Conservation (phyloP, 2,888 invertebrate species). For the Caradrina kadenii region DNA sequence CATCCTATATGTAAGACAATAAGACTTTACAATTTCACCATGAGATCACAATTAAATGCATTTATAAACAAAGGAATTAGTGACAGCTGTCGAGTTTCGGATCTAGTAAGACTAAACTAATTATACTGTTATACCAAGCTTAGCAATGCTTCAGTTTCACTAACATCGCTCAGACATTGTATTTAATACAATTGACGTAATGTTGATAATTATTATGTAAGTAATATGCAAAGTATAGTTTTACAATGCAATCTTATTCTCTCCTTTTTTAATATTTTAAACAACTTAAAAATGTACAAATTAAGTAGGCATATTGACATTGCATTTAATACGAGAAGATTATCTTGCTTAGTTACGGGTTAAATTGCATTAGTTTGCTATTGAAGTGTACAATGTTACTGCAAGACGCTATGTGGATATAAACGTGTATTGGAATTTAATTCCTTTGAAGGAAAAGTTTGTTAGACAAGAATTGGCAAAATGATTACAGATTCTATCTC, state of each 20-base stretch:
- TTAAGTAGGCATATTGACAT: constrained; percentile 60
- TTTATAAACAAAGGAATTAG: constrained; percentile 73
- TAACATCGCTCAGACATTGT: constrained; percentile 81
- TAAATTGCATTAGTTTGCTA: constrained; percentile 51
- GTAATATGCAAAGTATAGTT: constrained; percentile 83
- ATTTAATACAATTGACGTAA: constrained; percentile 88
- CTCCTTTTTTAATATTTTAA: constrained; percentile 85
- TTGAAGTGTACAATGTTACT: constrained; percentile 46
- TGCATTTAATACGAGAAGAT: constrained; percentile 52
- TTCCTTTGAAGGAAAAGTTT: constrained; percentile 73
- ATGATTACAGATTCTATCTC: constrained; percentile 62
- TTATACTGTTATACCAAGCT: constrained; percentile 46
- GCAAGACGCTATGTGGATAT: constrained; percentile 49
- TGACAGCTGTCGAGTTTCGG: constrained; percentile 59
- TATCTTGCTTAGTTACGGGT: constrained; percentile 36
- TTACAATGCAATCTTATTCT: constrained; percentile 89
- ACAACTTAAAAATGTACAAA: constrained; percentile 83
- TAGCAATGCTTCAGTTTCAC: constrained; percentile 78
- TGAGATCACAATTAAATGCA: constrained; percentile 90
- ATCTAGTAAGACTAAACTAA: constrained; percentile 59
- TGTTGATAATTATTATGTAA: constrained; percentile 73
- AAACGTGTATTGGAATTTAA: constrained; percentile 76
- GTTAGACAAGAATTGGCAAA: constrained; percentile 66
- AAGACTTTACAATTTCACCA: constrained; percentile 67
- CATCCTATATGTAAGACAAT: constrained; percentile 64